phyloP scores from a whole-genome alignment of 2,797 vertebrate species.

The Poecilia gillii region DNA sequence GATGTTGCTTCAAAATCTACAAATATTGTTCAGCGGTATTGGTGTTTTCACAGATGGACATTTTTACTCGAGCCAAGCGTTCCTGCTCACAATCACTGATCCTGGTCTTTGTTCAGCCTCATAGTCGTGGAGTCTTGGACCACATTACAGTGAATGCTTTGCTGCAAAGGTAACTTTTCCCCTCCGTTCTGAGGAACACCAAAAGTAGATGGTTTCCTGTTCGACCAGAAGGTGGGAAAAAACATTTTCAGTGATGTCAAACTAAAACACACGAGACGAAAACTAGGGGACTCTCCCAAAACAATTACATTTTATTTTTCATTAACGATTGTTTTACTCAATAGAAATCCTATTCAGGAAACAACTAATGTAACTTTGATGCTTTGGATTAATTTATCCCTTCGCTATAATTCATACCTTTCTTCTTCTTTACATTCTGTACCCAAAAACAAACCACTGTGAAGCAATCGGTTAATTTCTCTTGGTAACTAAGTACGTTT shows the following conservation, averaged over 20 bases:
- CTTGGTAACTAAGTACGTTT: neutral
- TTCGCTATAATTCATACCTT: neutral
- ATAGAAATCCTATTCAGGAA: neutral
- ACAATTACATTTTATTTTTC: neutral
- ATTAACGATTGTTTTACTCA: neutral
- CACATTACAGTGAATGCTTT: neutral
- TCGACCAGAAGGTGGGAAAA: neutral
- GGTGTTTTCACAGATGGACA: constrained; percentile 7
- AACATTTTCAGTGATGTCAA: neutral
- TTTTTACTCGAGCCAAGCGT: neutral
- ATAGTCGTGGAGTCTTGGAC: neutral
- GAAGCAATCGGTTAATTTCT: neutral
- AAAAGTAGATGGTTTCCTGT: neutral
- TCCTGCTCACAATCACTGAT: neutral
- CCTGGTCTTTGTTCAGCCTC: neutral
- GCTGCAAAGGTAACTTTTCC: neutral
- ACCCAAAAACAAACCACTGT: neutral
- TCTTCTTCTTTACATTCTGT: neutral
- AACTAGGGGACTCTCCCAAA: neutral
- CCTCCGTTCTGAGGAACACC: neutral
- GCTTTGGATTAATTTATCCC: neutral
- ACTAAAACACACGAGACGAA: neutral
- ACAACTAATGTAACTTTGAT: neutral
- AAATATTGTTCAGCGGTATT: neutral
- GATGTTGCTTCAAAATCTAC: constrained; percentile 4